Evolutionary conservation across 2,888 invertebrate genomes (phyloP), one percentile per base, ranked within the genome.

Genomic region (Dasysyrphus albostriatus): DNA sequence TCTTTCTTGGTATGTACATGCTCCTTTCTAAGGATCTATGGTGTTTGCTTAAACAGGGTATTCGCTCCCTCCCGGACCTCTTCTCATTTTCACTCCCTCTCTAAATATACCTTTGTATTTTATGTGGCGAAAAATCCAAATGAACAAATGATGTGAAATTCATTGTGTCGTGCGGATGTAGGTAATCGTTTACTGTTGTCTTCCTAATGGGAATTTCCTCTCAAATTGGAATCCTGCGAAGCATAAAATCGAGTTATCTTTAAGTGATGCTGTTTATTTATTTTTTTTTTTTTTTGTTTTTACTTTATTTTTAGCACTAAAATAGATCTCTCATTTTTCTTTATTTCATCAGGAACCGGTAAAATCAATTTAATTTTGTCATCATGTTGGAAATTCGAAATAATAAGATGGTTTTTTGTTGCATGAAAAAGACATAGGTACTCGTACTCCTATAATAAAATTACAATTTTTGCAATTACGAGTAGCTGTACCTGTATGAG

Each of bases 181-280:
- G 78, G 87, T 83, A 87, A 87, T 83, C 75, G 87, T 59, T 69
- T 78, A 75, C 75, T 87, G 75, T 87, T 87, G 87, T 87, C 87
- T 75, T 87, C 63, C 78, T 83, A 87, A 87, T 87, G 83, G 83
- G 87, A 83, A 87, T 87, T 87, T 87, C 83, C 83, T 87, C 74
- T 79, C 51, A 74, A 87, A 87, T 87, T 87, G 78, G 83, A 83
- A 83, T 78, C 59, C 78, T 83, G 59, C 87, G 87, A 87, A 87
- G 83, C 87, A 83, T 87, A 67, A 87, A 87, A 87, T 87, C 87
- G 78, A 87, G 87, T 87, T 87, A 87, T 75, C 87, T 75, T 83
- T 79, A 83, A 87, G 83, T 87, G 87, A 83, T 87, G 37, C 19
- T 67, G 67, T 67, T 49, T 49, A 14, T 67, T 67, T 47, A 16